Percentiles rank a stretch among this genome's conserved stretches.
Conservation (phyloP, 2,113 vertebrate species). For the Nematolebias whitei region DNA sequence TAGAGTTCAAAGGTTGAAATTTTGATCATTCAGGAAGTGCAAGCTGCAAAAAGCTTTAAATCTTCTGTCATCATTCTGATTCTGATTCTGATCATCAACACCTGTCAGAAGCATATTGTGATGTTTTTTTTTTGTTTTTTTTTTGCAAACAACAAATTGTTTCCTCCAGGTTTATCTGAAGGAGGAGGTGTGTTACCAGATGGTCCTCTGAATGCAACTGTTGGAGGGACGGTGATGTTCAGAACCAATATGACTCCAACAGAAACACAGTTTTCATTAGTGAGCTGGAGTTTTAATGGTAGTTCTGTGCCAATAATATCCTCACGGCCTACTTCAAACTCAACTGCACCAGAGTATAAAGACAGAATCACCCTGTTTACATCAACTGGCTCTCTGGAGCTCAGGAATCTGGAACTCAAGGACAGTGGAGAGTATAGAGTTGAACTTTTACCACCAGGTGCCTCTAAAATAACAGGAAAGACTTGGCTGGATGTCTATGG, state of each 20-base stretch:
- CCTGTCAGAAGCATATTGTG: no score
- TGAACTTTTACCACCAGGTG: accelerated
- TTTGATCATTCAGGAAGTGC: no score
- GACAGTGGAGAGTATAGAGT: conserved; percentile 45
- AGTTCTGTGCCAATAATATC: not conserved
- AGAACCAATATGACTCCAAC: conserved; percentile 12
- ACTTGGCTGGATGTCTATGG: not conserved
- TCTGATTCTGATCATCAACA: no score
- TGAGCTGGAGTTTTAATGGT: not conserved
- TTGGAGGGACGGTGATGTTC: conserved; percentile 35
- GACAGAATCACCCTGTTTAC: conserved; percentile 11
- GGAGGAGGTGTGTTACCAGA: conserved; percentile 20
- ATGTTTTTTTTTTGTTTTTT: no score
- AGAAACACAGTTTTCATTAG: accelerated
- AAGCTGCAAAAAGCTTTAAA: no score
- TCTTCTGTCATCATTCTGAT: no score
- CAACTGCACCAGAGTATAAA: accelerated
- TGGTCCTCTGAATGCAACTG: conserved; percentile 6
- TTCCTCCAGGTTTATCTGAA: conserved; percentile 39
- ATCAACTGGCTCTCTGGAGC: conserved; percentile 54
- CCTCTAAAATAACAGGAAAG: accelerated
- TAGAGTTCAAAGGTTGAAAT: no score
- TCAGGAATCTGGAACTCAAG: conserved; percentile 25
- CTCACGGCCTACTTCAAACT: accelerated
- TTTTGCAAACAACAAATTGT: no score